phyloP scores from a whole-genome alignment of 2,797 vertebrate species.

The Neoniphon sammara region DNA sequence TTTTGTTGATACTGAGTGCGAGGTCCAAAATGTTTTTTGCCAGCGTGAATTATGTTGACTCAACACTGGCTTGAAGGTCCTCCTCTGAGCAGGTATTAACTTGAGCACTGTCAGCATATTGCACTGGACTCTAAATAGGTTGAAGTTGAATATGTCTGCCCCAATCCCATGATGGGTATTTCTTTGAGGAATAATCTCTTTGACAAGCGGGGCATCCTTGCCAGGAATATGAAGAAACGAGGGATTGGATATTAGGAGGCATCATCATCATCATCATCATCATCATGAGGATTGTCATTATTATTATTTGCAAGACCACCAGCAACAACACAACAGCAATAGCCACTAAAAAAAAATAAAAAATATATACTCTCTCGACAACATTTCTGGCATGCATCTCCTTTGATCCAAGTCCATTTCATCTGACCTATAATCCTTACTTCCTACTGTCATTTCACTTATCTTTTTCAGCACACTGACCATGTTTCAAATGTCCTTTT shows the following conservation, averaged over 20 bases:
- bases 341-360: background rate
- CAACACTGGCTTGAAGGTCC: constrained; percentile 56
- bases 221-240: background rate
- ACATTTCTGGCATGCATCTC: background rate
- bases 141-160: constrained; percentile 37
- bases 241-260: constrained; percentile 23
- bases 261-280: constrained; percentile 10
- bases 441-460: background rate
- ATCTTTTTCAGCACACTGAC: constrained; percentile 28
- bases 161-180: constrained; percentile 29
- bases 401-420: no score
- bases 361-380: no score
- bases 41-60: constrained; percentile 65
- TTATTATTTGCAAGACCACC: constrained; percentile 4
- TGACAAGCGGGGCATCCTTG: constrained; percentile 32
- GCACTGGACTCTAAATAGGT: constrained; percentile 45
- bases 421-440: constrained; percentile 1
- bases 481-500: background rate
- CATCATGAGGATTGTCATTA: background rate
- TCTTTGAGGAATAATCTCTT: constrained; percentile 41
- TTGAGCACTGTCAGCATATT: constrained; percentile 65
- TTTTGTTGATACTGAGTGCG: constrained; percentile 47
- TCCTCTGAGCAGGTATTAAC: constrained; percentile 55
- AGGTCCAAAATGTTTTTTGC: constrained; percentile 53
- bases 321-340: background rate